Evolutionary conservation across 1,140 invertebrate genomes (phyloP).

Genomic region (Cyclargus thomasi): DNA sequence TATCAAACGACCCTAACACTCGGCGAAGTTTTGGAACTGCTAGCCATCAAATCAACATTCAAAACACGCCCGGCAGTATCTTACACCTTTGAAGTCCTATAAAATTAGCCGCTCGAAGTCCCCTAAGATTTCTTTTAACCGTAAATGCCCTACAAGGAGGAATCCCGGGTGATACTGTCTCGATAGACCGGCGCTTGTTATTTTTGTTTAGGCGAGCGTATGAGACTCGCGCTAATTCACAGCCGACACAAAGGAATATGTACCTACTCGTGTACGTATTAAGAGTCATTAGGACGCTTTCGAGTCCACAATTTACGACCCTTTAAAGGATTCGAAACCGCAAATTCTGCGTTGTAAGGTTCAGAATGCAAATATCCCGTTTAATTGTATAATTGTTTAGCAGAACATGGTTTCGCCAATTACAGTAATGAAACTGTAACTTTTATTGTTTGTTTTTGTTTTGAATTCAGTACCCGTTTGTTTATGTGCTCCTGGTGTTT

Average conservation of each 20-base stretch:
- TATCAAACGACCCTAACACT: background rate
- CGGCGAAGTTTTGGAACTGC: background rate
- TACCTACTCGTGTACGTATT: constrained; percentile 26
- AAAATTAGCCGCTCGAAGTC: constrained; percentile 33
- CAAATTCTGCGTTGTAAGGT: constrained; percentile 21
- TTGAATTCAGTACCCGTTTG: constrained; percentile 7
- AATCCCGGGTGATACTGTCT: constrained; percentile 34
- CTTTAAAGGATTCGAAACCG: constrained; percentile 30
- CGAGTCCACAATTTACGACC: background rate
- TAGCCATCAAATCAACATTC: background rate
- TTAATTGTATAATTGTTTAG: constrained; percentile 14
- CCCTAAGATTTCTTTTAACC: constrained; percentile 33
- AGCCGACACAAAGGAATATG: constrained; percentile 26
- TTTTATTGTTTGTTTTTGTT: constrained; percentile 16
- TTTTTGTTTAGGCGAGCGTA: constrained; percentile 74
- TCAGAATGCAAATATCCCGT: background rate
- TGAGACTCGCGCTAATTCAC: constrained; percentile 39
- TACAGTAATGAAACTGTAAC: constrained; percentile 15
- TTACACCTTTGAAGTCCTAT: constrained; percentile 23
- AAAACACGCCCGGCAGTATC: background rate
- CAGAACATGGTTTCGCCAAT: constrained; percentile 15
- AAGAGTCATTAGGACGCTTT: constrained; percentile 8
- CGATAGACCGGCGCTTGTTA: constrained; percentile 59
- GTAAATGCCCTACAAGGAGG: constrained; percentile 27
- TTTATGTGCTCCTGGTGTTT: background rate